phyloP scores from a whole-genome alignment of 1,140 invertebrate genomes.

The Acyrthosiphon pisum region DNA sequence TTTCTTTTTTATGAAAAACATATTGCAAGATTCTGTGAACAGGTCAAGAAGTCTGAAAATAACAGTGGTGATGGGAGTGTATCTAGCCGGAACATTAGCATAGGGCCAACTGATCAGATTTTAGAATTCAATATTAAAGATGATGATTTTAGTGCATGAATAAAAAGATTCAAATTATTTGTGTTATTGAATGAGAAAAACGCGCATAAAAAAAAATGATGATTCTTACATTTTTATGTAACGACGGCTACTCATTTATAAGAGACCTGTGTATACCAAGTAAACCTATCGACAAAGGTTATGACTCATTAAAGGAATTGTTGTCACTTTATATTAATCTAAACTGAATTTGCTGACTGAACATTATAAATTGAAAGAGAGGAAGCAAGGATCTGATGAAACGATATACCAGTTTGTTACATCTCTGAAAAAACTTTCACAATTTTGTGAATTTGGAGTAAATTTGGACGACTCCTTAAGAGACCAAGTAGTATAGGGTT shows the following conservation, averaged over 20 bases:
- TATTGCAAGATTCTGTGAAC: no score
- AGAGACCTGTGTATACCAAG: not conserved
- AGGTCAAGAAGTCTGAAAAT: no score
- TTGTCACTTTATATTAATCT: not conserved
- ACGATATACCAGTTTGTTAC: not conserved
- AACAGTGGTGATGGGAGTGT: no score
- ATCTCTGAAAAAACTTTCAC: not conserved
- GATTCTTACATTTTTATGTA: not conserved
- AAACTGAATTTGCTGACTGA: not conserved
- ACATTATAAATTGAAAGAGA: not conserved
- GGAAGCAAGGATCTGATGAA: not conserved
- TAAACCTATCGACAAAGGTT: not conserved
- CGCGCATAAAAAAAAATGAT: not conserved
- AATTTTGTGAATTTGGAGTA: constrained; percentile 3
- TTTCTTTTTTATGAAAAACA: no score
- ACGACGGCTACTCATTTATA: not conserved
- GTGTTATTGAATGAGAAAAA: not conserved
- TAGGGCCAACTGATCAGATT: not conserved
- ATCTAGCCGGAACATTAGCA: no score
- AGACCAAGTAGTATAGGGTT: not conserved
- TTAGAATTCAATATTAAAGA: not conserved
- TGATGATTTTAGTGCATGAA: not conserved
- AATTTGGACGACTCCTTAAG: not conserved
- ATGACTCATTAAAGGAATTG: not conserved
- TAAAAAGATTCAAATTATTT: not conserved